Conservation (phyloP, 2,113 vertebrate genomes). For the Thamnophis sirtalis region DNA sequence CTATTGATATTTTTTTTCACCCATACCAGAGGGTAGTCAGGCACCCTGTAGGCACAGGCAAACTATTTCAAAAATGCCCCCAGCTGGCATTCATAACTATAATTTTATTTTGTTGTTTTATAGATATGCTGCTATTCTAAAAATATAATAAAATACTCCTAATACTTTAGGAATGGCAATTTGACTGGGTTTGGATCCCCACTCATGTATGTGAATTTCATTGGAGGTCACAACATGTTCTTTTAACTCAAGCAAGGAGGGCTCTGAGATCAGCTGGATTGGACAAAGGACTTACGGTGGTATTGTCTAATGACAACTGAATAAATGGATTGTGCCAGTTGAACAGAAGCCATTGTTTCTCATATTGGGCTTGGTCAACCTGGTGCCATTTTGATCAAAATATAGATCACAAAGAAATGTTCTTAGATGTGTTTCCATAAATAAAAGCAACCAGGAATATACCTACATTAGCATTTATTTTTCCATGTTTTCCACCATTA, state of each 20-base stretch:
- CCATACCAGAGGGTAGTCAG: constrained; percentile 69
- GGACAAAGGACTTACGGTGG: constrained; percentile 16
- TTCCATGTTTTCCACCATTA: constrained; percentile 48
- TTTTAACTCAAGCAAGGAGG: not conserved
- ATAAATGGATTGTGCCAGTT: constrained; percentile 40
- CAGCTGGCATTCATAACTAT: constrained; percentile 37
- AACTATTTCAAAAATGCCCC: constrained; percentile 40
- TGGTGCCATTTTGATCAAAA: constrained; percentile 45
- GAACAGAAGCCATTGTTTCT: constrained; percentile 51
- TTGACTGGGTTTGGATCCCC: not conserved
- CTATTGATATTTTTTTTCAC: constrained; percentile 67
- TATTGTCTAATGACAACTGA: constrained; percentile 7
- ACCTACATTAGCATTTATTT: constrained; percentile 45
- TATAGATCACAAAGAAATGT: constrained; percentile 32
- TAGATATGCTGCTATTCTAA: constrained; percentile 21
- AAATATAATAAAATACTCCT: constrained; percentile 47
- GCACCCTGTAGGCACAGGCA: constrained; percentile 60
- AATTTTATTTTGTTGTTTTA: not conserved
- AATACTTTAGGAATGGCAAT: constrained; percentile 1
- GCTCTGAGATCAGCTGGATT: constrained; percentile 1
- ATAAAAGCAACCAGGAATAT: constrained; percentile 40
- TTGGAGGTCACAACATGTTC: constrained; percentile 1
- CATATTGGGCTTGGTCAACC: constrained; percentile 34
- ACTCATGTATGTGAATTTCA: not conserved
- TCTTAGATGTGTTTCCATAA: constrained; percentile 42